Conservation (phyloP, 2,797 vertebrate genomes). For the Siniperca scherzeri region DNA sequence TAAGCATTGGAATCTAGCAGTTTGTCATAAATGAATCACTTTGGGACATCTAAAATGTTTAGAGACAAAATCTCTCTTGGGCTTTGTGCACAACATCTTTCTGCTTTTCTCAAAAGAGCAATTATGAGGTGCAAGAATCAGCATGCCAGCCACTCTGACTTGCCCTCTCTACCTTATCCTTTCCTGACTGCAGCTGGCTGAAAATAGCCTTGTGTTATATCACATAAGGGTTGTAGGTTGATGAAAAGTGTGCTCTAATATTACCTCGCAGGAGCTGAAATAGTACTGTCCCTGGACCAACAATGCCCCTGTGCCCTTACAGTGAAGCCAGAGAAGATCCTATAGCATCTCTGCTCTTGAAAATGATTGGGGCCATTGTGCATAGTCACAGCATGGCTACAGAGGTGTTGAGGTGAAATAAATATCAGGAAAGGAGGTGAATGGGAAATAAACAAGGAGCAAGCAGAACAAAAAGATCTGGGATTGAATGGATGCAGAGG, state of each 20-base stretch:
- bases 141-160: slow-evolving; percentile 21
- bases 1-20: not conserved
- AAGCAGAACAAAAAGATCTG: slow-evolving; percentile 19
- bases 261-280: slow-evolving; percentile 67
- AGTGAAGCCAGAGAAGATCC: slow-evolving; percentile 40
- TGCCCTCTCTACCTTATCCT: slow-evolving; percentile 48
- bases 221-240: slow-evolving; percentile 70
- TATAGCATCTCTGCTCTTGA: slow-evolving; percentile 25
- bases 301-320: slow-evolving; percentile 62
- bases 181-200: slow-evolving; percentile 59
- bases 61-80: not conserved
- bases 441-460: not conserved
- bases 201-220: slow-evolving; percentile 77
- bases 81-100: not conserved
- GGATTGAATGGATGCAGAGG: slow-evolving; percentile 6
- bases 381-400: not conserved
- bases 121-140: slow-evolving; percentile 49
- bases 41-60: slow-evolving; percentile 2
- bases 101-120: slow-evolving; percentile 36
- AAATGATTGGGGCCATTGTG: slow-evolving; percentile 30
- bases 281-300: slow-evolving; percentile 57
- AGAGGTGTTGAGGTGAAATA: slow-evolving; percentile 27
- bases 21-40: slow-evolving; percentile 14
- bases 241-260: slow-evolving; percentile 71
- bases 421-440: slow-evolving; percentile 3